phyloP scores from a whole-genome alignment of 2,888 invertebrate genomes.

The Orthonevra nobilis region DNA sequence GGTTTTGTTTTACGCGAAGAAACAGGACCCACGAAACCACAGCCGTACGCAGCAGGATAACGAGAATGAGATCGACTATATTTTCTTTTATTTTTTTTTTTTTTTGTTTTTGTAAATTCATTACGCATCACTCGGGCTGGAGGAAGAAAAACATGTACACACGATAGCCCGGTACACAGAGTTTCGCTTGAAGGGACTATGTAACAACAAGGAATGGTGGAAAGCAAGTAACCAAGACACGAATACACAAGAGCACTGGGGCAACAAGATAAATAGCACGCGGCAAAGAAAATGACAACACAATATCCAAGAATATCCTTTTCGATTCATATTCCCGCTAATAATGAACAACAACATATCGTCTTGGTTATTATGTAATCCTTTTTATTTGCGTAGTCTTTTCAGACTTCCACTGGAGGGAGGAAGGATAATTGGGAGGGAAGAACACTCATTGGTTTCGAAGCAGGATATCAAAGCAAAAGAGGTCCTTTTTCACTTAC shows the following conservation, averaged over 20 bases:
- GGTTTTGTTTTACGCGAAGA: too few species aligned
- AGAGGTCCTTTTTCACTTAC: constrained; percentile 50
- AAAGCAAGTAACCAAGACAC: not conserved
- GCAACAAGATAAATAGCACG: constrained; percentile 22
- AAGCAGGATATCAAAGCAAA: constrained; percentile 25
- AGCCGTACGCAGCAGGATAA: not conserved
- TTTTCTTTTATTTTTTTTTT: too few species aligned
- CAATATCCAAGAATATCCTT: constrained; percentile 35
- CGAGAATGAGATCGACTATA: too few species aligned
- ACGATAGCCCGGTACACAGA: too few species aligned
- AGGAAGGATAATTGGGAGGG: constrained; percentile 1
- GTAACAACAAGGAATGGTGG: constrained; percentile 3
- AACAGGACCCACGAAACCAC: not conserved
- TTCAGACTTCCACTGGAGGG: not conserved
- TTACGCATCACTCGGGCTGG: constrained; percentile 29
- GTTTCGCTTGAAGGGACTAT: constrained; percentile 46
- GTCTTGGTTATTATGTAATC: constrained; percentile 65
- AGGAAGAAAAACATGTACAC: constrained; percentile 1
- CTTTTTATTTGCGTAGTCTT: constrained; percentile 52
- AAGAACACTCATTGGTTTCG: constrained; percentile 15
- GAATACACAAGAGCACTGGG: constrained; percentile 11
- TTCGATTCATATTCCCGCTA: constrained; percentile 50
- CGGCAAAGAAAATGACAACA: constrained; percentile 42
- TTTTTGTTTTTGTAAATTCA: constrained; percentile 27
- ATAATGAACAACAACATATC: constrained; percentile 53